Conservation (phyloP, 2,797 vertebrate species). For the Argya squamiceps region DNA sequence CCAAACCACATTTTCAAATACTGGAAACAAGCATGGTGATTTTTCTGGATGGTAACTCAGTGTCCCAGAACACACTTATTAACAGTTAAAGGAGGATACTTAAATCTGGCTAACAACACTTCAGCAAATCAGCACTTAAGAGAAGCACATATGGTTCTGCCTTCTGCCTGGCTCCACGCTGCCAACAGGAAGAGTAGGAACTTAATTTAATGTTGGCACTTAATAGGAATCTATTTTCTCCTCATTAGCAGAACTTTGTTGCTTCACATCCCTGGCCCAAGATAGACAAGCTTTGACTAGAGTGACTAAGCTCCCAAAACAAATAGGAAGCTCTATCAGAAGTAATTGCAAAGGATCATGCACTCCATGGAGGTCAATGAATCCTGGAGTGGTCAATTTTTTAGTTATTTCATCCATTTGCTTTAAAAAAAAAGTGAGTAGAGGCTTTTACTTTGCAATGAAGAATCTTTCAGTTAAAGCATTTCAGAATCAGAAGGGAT, state of each 20-base stretch:
- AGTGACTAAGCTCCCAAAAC: background rate
- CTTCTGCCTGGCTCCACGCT: slow-evolving; percentile 43
- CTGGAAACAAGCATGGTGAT: background rate
- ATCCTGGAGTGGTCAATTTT: background rate
- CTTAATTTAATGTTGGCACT: slow-evolving; percentile 14
- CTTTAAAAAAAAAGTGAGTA: background rate
- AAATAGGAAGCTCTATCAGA: background rate
- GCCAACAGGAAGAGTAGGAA: slow-evolving; percentile 60
- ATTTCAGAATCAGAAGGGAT: background rate
- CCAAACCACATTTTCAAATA: background rate
- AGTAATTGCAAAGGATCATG: background rate
- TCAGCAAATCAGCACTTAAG: slow-evolving; percentile 37
- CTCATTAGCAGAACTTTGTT: background rate
- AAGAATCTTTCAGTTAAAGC: background rate
- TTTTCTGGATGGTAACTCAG: slow-evolving; percentile 6
- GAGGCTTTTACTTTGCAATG: background rate
- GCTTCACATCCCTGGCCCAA: background rate
- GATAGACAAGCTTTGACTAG: background rate
- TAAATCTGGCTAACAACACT: slow-evolving; percentile 1
- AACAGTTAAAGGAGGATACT: background rate
- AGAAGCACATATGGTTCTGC: slow-evolving; percentile 62
- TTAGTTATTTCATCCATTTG: background rate
- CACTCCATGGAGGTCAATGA: background rate
- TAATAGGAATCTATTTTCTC: background rate
- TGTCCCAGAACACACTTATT: slow-evolving; percentile 36